Conservation (phyloP, 2,113 vertebrate genomes). For the Hyla sarda region DNA sequence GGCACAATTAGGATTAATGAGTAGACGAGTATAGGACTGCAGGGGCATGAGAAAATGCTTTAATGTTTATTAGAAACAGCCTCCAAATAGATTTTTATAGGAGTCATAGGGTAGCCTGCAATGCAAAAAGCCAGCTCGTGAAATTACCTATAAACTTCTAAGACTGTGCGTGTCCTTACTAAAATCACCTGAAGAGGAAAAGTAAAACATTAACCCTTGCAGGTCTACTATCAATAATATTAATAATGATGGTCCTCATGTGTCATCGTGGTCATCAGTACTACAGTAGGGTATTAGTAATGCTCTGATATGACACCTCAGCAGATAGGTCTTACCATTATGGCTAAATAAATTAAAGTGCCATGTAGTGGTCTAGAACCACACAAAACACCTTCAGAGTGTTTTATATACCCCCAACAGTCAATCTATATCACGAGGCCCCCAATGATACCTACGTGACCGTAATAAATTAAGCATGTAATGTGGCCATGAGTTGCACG, state of each 20-base stretch:
- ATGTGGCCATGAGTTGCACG: neutral
- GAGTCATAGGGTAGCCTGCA: slow-evolving; percentile 49
- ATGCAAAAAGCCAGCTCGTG: slow-evolving; percentile 31
- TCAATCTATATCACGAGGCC: neutral
- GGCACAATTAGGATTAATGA: slow-evolving; percentile 56
- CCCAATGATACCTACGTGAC: neutral
- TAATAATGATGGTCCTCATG: neutral
- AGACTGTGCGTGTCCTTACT: slow-evolving; percentile 39
- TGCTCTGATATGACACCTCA: neutral
- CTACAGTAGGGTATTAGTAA: neutral
- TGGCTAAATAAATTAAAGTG: neutral
- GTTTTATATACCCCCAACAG: slow-evolving; percentile 21
- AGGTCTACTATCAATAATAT: neutral
- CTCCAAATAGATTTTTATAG: slow-evolving; percentile 45
- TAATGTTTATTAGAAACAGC: slow-evolving; percentile 56
- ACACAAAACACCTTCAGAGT: neutral
- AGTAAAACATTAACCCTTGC: slow-evolving; percentile 44
- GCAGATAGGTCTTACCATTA: neutral
- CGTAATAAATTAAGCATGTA: slow-evolving; percentile 3
- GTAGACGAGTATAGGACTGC: slow-evolving; percentile 38
- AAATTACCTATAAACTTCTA: slow-evolving; percentile 58
- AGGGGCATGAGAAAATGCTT: slow-evolving; percentile 50
- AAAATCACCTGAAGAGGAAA: slow-evolving; percentile 36
- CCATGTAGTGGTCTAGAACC: neutral
- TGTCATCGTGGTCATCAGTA: neutral